Evolutionary conservation across 2,888 invertebrate species (phyloP).

Genomic region (Emmelina monodactyla): DNA sequence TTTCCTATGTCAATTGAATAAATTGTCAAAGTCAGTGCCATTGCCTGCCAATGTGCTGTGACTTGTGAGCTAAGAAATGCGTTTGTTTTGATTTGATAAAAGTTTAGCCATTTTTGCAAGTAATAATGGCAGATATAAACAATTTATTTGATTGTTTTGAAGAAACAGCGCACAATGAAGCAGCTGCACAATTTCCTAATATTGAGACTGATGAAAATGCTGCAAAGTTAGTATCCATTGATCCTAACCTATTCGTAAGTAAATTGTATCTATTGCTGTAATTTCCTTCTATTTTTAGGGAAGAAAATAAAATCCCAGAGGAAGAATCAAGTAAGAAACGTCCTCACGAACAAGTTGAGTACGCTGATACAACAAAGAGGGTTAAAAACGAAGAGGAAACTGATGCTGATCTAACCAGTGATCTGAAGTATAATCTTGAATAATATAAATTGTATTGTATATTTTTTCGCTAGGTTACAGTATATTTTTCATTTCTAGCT

Average conservation of each 20-base stretch:
- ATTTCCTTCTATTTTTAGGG: constrained; percentile 19
- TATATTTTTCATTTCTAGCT: constrained; percentile 60
- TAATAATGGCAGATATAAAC: constrained; percentile 37
- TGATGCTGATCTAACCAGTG: constrained; percentile 31
- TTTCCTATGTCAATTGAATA: no score
- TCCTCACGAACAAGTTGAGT: constrained; percentile 39
- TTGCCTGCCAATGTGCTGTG: no score
- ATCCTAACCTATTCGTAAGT: constrained; percentile 25
- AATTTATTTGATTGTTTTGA: constrained; percentile 55
- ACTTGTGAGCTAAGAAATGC: no score
- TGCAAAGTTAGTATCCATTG: constrained; percentile 26
- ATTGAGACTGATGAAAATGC: constrained; percentile 23
- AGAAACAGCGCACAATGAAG: constrained; percentile 28
- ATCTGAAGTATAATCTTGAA: constrained; percentile 55
- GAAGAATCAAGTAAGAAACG: constrained; percentile 24
- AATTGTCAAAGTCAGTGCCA: no score
- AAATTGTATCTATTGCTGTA: constrained; percentile 7
- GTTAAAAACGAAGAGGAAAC: constrained; percentile 35
- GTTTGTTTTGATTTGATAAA: no score
- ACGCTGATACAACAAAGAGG: constrained; percentile 38
- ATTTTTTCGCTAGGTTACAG: no score
- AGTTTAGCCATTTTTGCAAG: no score
- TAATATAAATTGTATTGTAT: no score
- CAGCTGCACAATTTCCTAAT: constrained; percentile 32
- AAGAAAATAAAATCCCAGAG: constrained; percentile 7